These are phyloP conservation scores for Aphidius colemani DNA, from an alignment of 2,888 invertebrate genomes.

Conservation along the genomic window DNA sequence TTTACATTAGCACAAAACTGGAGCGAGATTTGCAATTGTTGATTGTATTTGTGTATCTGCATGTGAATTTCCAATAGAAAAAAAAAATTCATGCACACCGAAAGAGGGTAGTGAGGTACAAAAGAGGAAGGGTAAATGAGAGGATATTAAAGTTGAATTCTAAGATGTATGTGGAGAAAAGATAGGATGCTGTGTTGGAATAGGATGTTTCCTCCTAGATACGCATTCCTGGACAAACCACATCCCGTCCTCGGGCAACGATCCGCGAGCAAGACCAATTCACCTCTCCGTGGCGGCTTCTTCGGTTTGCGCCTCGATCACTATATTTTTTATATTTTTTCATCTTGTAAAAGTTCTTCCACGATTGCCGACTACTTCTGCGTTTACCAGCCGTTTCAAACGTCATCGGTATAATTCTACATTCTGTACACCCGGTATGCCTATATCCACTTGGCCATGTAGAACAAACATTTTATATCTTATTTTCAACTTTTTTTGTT, in stretches of 20 bases:
- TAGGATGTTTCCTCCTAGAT: conserved; percentile 28
- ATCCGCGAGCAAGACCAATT: conserved; percentile 31
- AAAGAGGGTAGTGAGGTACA: conserved; percentile 13
- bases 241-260: conserved; percentile 40
- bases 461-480: no score
- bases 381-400: conserved; percentile 11
- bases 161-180: no score
- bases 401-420: conserved; percentile 17
- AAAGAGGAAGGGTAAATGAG: conserved; percentile 10
- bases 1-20: conserved; percentile 29
- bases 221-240: conserved; percentile 43
- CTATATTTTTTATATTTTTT: conserved; percentile 16
- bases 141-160: no score
- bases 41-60: conserved; percentile 2
- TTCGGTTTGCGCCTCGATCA: conserved; percentile 19
- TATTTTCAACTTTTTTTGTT: no score
- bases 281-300: conserved; percentile 25
- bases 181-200: no score
- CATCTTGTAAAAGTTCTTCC: conserved; percentile 6
- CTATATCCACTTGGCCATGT: no score
- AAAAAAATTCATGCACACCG: conserved; percentile 17
- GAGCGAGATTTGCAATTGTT: conserved; percentile 32
- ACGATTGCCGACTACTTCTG: conserved; percentile 12
- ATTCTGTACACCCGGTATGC: no score
- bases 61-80: background rate